phyloP scores from a whole-genome alignment of 2,113 vertebrate species.

The Pycnonotus jocosus region DNA sequence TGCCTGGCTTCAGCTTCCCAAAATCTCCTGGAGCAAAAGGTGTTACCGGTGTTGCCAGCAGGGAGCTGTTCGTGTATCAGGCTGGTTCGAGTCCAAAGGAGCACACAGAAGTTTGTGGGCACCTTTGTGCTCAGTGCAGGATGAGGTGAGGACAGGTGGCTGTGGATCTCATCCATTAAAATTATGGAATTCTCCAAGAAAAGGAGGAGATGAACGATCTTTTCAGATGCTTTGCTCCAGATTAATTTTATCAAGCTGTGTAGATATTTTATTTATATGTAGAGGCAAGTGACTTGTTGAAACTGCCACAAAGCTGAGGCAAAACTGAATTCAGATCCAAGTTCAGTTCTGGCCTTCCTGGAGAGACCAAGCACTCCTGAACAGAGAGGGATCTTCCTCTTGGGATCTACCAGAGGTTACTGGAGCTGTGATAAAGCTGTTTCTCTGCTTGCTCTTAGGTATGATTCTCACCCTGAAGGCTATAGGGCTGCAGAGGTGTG shows the following conservation, averaged over 20 bases:
- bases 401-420: fast-evolving
- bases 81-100: background rate
- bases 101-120: background rate
- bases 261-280: background rate
- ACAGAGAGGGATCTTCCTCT: background rate
- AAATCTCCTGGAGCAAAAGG: background rate
- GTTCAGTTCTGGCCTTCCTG: background rate
- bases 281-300: background rate
- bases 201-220: background rate
- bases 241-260: no score
- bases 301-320: background rate
- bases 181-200: background rate
- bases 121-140: fast-evolving
- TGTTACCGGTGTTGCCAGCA: fast-evolving
- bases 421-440: background rate
- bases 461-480: slow-evolving; percentile 91
- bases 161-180: background rate
- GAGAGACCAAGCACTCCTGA: background rate
- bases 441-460: slow-evolving; percentile 67
- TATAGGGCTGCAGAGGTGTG: slow-evolving; percentile 82
- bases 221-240: background rate
- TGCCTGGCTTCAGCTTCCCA: background rate
- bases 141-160: fast-evolving
- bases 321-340: fast-evolving
- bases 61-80: fast-evolving